Base-by-base conservation (phyloP, 2,113 vertebrate genomes). In the Proteles cristata region DNA sequence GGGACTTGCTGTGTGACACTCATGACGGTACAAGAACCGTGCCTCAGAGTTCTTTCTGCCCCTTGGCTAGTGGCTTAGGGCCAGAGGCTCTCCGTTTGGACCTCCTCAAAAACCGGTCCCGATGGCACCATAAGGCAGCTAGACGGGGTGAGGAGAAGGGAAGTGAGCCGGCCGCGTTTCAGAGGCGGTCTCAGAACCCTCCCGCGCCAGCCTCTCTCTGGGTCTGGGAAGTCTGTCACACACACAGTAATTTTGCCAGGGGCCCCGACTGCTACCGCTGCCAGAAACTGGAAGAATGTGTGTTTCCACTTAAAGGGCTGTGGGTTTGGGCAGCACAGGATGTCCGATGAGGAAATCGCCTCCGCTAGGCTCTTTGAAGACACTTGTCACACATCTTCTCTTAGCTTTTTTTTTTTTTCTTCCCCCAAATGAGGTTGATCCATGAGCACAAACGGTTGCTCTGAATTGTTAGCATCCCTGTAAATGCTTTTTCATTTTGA, bases 331-430 rank as follows among this genome's bases (percentile, higher is more conserved):
- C n/a, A 35, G 66, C 83, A 17, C 61, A 58, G 55, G 55, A 88
- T 97, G 88, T 97, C 68, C 84, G 31, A 90, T 83, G 95, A 45
- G 91, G 88, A 96, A 94, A 35, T 16, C 77, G 68, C 79, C 21
- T 21, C 86, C 12, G 50, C 58, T 0, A 3, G 66, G 89, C 81
- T 77, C 81, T 90, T 86, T 79, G 81, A 87, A 97, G 55, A 48
- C 90, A 79, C 43, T 33, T 17, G 26, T 80, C 55, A 55, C 4
- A 0, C 45, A 6, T 0, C 5, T 91, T 69, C 23, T 55, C 39
- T 66, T 71, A 73, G 96, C 63, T 76, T 61, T 79, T 92, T 76
- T 95, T 74, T 93, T 88, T n/a, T n/a, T n/a, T n/a, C n/a, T n/a
- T n/a, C n/a, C 95, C 71, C 87, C 91, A 0, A 0, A 66, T 65